Evolutionary conservation across 2,888 invertebrate genomes (phyloP).

Genomic region (Drosophila histrio): DNA sequence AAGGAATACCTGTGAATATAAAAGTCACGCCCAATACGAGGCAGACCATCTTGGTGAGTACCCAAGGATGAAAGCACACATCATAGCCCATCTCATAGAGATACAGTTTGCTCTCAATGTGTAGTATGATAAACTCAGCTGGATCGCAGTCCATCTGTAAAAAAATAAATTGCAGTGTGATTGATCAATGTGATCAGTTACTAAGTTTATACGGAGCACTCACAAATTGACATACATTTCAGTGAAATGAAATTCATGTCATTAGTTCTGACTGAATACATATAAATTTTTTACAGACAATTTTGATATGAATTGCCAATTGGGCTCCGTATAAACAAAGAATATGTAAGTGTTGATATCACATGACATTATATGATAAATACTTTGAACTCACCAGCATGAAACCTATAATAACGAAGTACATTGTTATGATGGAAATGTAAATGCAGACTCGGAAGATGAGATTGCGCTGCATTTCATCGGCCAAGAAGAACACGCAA

Average conservation of each 20-base stretch:
- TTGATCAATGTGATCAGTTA: background rate
- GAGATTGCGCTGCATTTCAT: slow-evolving; percentile 87
- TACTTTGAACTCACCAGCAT: slow-evolving; percentile 37
- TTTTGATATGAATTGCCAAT: too few species aligned
- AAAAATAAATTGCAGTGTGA: background rate
- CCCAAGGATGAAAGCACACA: slow-evolving; percentile 82
- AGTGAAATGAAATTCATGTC: too few species aligned
- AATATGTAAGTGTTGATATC: too few species aligned
- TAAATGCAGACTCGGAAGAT: slow-evolving; percentile 88
- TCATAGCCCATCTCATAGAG: slow-evolving; percentile 24
- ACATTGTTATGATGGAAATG: slow-evolving; percentile 87
- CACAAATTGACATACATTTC: too few species aligned
- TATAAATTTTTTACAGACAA: too few species aligned
- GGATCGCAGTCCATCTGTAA: slow-evolving; percentile 37
- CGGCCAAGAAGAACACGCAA: slow-evolving; percentile 71
- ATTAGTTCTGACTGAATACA: too few species aligned
- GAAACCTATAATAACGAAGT: slow-evolving; percentile 84
- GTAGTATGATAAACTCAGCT: slow-evolving; percentile 26
- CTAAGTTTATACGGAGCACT: too few species aligned
- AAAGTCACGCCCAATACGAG: slow-evolving; percentile 88
- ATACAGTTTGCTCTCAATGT: slow-evolving; percentile 48
- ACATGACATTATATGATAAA: too few species aligned
- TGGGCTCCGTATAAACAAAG: too few species aligned
- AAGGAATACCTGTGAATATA: slow-evolving; percentile 93
- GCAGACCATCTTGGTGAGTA: slow-evolving; percentile 85